Evolutionary conservation across 2,888 invertebrate species (phyloP), one percentile per base, ranked within the genome.

Genomic region (Pterobdella sp.): DNA sequence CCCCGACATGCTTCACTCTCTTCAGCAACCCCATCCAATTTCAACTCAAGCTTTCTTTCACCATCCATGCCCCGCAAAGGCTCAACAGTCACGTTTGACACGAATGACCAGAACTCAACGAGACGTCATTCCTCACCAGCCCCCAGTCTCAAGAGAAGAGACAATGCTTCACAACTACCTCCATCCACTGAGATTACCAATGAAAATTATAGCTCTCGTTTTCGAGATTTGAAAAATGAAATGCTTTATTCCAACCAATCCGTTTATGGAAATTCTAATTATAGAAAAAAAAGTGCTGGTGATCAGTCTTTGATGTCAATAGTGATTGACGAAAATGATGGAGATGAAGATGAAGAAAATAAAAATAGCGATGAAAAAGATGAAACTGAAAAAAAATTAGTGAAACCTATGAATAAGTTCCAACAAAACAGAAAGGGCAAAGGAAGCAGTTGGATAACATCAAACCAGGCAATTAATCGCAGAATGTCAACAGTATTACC

Each of bases 81-180:
- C 14, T 76, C 76, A 0, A 76, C 77, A 22, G 76, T 77, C 26
- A 77, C 76, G 35, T 77, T 77, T 36, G 76, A 76, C 75, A 75
- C 74, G 0, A 74, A 76, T 37, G 74, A 74, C 34, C 60, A 56
- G 18, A 67, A 74, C 22, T 29, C 72, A 26, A 52, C 73, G 26
- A 64, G 77, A n/a, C 73, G 77, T 0, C 77, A 77, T 52, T 77
- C 77, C 18, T 76, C 76, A 37, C 77, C 77, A 32, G 76, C 56
- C 4, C 49, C 71, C n/a, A 37, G 42, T 34, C 56, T 69, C n/a
- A 65, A 32, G 32, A 32, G 32, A 35, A 35, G n/a, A 65, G 35
- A 65, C 3, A 29, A 3, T 31, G 14, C 52, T 22, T 34, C 60
- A 22, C 52, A 32, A n/a, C 22, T 22, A 1, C 22, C 18, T 18